Evolutionary conservation across 1,140 invertebrate genomes (phyloP).

Genomic region (Pollicipes pollicipes): DNA sequence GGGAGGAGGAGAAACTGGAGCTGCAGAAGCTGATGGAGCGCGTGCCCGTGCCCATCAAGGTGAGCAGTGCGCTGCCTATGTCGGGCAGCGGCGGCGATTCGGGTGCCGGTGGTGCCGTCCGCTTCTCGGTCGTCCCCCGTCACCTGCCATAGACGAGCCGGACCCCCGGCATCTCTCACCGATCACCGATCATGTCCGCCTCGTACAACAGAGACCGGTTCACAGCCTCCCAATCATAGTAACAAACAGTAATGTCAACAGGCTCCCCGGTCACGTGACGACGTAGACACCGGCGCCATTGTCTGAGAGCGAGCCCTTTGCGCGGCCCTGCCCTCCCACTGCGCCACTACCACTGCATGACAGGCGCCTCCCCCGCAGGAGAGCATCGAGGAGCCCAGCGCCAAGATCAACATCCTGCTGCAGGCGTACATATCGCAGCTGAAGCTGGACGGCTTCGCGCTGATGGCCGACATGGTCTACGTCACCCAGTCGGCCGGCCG

Average conservation of each 20-base stretch:
- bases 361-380: constrained; percentile 44
- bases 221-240: no score
- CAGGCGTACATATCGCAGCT: constrained; percentile 98
- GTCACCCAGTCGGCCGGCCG: constrained; percentile 94
- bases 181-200: no score
- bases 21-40: constrained; percentile 90
- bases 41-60: constrained; percentile 95
- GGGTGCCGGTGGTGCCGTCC: no score
- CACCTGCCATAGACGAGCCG: neutral
- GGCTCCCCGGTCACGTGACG: no score
- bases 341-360: no score
- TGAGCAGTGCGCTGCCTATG: constrained; percentile 9
- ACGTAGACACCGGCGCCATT: no score
- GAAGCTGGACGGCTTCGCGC: constrained; percentile 92
- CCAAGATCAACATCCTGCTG: constrained; percentile 87
- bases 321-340: no score
- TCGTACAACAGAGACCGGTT: no score
- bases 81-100: neutral
- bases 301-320: no score
- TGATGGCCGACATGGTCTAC: constrained; percentile 99
- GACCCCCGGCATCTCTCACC: neutral
- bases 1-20: constrained; percentile 97
- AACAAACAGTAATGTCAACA: no score
- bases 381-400: constrained; percentile 92
- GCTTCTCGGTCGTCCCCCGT: no score